Evolutionary conservation across 2,113 vertebrate genomes (phyloP).

Genomic region (Microcebus jonahi): DNA sequence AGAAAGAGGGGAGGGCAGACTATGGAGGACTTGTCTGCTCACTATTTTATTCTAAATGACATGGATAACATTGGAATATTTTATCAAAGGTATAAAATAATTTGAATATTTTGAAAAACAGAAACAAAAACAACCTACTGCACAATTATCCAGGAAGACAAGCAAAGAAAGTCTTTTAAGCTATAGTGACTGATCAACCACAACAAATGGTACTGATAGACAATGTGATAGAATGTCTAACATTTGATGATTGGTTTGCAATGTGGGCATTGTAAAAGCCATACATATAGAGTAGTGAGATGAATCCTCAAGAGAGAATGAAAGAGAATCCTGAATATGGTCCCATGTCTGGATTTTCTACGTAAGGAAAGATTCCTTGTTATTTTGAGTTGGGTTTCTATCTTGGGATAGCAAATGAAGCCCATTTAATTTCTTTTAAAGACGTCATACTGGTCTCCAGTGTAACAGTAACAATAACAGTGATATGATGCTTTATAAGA

Average conservation of each 20-base stretch:
- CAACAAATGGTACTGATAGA: neutral
- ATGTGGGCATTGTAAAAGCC: neutral
- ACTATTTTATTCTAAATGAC: neutral
- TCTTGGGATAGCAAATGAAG: neutral
- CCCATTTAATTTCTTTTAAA: neutral
- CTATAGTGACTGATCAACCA: neutral
- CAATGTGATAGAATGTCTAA: neutral
- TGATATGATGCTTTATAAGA: neutral
- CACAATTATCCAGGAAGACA: neutral
- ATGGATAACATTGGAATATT: neutral
- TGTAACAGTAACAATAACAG: neutral
- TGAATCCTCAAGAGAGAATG: neutral
- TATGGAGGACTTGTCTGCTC: neutral
- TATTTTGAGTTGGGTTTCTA: neutral
- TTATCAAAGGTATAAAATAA: neutral
- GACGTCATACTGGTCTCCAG: neutral
- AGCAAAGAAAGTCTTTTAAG: neutral
- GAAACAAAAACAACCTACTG: neutral
- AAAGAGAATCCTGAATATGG: neutral
- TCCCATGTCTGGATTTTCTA: neutral
- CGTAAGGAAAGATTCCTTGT: neutral
- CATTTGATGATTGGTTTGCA: neutral
- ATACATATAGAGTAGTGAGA: neutral
- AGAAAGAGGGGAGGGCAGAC: neutral
- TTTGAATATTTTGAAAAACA: neutral